Percentiles rank a stretch among this genome's conserved stretches.
Evolutionary conservation across 2,888 invertebrate genomes (phyloP).

Genomic region (Gymnosoma rotundatum): DNA sequence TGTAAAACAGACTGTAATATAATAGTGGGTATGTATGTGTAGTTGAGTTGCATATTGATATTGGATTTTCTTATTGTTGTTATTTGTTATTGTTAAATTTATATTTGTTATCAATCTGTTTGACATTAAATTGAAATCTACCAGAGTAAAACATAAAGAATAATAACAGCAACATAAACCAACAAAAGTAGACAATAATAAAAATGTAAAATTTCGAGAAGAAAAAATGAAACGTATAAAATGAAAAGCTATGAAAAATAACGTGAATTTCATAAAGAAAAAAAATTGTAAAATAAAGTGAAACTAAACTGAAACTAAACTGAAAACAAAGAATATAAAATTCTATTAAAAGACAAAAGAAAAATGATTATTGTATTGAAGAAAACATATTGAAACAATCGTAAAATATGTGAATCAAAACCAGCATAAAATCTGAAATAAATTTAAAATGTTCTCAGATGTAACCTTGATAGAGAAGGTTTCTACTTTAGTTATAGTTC

Average conservation of each 20-base stretch:
- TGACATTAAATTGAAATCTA: slow-evolving; percentile 67
- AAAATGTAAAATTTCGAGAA: slow-evolving; percentile 17
- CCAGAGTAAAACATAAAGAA: slow-evolving; percentile 53
- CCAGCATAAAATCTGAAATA: background rate
- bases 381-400: background rate
- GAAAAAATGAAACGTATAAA: slow-evolving; percentile 9
- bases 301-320: background rate
- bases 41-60: background rate
- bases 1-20: background rate
- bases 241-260: slow-evolving; percentile 61
- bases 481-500: no score
- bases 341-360: slow-evolving; percentile 10
- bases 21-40: slow-evolving; percentile 14
- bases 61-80: slow-evolving; percentile 36
- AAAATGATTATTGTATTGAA: background rate
- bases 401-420: background rate
- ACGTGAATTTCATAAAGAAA: slow-evolving; percentile 56
- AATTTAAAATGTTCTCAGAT: background rate
- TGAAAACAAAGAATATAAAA: slow-evolving; percentile 38
- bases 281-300: background rate
- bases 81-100: slow-evolving; percentile 60
- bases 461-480: no score
- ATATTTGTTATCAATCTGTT: slow-evolving; percentile 68
- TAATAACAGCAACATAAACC: slow-evolving; percentile 28
- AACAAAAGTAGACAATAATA: slow-evolving; percentile 29